A percentile compares a stretch with the other conserved stretches of the same genome.
phyloP scores from a whole-genome alignment of 2,888 invertebrate species.

The Coecobrya sp. region DNA sequence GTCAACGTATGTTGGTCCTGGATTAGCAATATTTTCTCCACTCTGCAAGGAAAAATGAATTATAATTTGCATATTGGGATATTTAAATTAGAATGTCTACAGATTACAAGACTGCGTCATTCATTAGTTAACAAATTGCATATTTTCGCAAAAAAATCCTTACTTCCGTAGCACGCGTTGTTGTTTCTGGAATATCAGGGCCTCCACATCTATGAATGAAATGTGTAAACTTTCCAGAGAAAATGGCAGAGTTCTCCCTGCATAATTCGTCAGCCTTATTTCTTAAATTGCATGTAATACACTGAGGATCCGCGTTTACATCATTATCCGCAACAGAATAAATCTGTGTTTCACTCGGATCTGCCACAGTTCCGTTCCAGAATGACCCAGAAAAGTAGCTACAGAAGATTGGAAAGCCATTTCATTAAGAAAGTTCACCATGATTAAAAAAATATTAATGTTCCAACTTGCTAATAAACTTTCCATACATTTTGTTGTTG shows the following conservation, averaged over 20 bases:
- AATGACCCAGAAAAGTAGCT: conserved; percentile 79
- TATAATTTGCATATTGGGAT: not conserved
- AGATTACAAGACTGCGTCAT: too few species aligned
- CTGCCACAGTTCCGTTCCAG: conserved; percentile 88
- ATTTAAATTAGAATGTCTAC: too few species aligned
- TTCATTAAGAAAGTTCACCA: not conserved
- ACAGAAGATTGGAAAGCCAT: too few species aligned
- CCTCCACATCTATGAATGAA: conserved; percentile 94
- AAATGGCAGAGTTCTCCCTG: conserved; percentile 91
- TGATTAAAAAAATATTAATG: not conserved
- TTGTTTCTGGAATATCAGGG: conserved; percentile 93
- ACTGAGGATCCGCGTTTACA: conserved; percentile 89
- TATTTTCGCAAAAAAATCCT: too few species aligned
- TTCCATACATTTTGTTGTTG: conserved; percentile 40
- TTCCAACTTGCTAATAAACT: not conserved
- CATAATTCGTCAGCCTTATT: conserved; percentile 89
- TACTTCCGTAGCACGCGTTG: conserved; percentile 84
- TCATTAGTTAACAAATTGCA: not conserved
- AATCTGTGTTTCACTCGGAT: conserved; percentile 94
- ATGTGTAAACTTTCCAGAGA: conserved; percentile 91
- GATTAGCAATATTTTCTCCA: conserved; percentile 38
- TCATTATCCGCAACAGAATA: conserved; percentile 91
- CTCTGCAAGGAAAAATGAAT: conserved; percentile 14
- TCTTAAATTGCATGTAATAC: conserved; percentile 92
- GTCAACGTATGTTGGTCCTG: conserved; percentile 61